Evolutionary conservation across 2,797 vertebrate genomes (phyloP).

Genomic region (Botia almorhae): DNA sequence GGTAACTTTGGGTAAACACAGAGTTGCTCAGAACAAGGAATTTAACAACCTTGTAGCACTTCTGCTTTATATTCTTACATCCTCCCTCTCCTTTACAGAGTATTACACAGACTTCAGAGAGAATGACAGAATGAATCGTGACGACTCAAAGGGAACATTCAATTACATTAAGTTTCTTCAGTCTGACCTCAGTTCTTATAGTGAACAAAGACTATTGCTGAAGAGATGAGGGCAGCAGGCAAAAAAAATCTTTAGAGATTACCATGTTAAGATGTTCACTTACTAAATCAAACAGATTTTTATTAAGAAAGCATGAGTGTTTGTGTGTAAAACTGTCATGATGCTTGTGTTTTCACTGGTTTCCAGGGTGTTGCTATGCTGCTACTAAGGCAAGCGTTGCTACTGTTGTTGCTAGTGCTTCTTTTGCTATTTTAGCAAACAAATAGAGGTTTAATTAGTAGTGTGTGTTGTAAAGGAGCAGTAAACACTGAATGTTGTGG

Average conservation of each 20-base stretch:
- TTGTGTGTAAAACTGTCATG: background rate
- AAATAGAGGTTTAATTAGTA: background rate
- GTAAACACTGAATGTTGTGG: background rate
- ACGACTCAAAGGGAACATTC: slow-evolving; percentile 40
- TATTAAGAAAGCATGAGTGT: background rate
- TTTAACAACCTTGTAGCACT: slow-evolving; percentile 12
- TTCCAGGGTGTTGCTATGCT: background rate
- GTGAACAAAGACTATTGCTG: slow-evolving; percentile 12
- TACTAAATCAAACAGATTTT: background rate
- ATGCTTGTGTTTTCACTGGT: background rate
- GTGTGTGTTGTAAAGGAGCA: background rate
- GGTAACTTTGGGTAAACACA: background rate
- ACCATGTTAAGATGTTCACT: background rate
- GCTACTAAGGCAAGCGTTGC: background rate
- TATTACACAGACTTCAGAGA: background rate
- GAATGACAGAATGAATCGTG: slow-evolving; percentile 22
- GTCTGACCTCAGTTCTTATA: slow-evolving; percentile 41
- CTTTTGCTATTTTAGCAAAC: background rate
- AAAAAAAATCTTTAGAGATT: background rate
- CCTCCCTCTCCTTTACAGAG: background rate
- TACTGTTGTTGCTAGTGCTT: background rate
- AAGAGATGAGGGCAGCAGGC: slow-evolving; percentile 20
- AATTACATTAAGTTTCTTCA: slow-evolving; percentile 47
- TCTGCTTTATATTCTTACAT: background rate
- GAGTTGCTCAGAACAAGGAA: slow-evolving; percentile 7